Base-by-base conservation (phyloP, 2,888 invertebrate genomes). In the Miltochrista miniata region DNA sequence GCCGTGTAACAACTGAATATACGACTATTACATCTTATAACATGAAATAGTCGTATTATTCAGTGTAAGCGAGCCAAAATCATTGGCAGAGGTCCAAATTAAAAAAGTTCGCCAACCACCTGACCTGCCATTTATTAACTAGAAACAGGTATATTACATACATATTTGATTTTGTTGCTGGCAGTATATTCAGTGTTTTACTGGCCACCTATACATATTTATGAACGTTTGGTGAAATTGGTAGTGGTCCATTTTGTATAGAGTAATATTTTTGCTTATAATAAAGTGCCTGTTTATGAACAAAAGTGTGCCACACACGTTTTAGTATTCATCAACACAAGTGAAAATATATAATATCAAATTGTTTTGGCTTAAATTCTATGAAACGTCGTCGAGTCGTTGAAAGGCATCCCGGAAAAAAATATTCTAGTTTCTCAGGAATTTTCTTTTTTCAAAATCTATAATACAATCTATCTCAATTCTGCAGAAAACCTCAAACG, bases 51-150 rank as follows among this genome's bases (percentile, higher is more conserved):
- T 46, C 43, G 51, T 51, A 59, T 55, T 41, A 34, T 54, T 64
- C 37, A 45, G 54, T 55, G 49, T 52, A 48, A 54, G 46, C 53
- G 40, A 40, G 49, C 46, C 34, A 15, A 56, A 58, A 59, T 29
- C 52, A 53, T 56, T 67, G 66, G 66, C 66, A 50, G 12, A n/a
- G 45, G 15, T 49, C 67, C 66, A 67, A 67, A 69, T 67, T 69
- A 66, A 67, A 69, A 67, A 67, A 67, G 70, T 67, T 62, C 51
- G 29, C 29, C 24, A 42, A 29, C 30, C 34, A 52, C 39, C 43
- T 15, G 51, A 38, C 52, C 52, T 44, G 13, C 47, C 15, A 38
- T 46, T 33, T 56, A 47, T 54, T 51, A 40, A 36, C 45, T 48
- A 33, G 30, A 9, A 44, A 47, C 64, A 61, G 65, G 55, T 61